Evolutionary conservation across 2,113 vertebrate species (phyloP).

Genomic region (Ivindomyrus marchei): DNA sequence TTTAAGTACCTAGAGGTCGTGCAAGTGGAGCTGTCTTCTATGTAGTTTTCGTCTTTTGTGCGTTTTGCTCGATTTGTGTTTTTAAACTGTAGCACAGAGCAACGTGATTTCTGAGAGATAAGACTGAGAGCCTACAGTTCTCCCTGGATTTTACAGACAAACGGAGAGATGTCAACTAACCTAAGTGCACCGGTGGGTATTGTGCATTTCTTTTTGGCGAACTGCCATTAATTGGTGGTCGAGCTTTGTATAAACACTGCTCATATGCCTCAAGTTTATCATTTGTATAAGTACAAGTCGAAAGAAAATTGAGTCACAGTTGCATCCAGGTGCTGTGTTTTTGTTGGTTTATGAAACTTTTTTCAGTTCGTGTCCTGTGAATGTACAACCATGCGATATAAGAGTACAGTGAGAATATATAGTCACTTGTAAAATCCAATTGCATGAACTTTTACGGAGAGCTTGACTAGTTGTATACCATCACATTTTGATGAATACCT

Average conservation of each 20-base stretch:
- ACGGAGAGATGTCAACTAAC: not conserved
- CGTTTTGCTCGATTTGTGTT: not conserved
- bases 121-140: not conserved
- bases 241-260: not conserved
- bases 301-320: not conserved
- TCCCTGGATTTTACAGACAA: not conserved
- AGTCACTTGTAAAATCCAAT: not conserved
- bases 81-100: not conserved
- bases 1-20: not conserved
- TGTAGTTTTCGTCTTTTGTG: not conserved
- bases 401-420: not conserved
- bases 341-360: not conserved
- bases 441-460: not conserved
- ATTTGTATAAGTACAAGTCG: not conserved
- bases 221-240: not conserved
- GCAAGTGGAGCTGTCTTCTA: not conserved
- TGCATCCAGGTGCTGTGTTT: not conserved
- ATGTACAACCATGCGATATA: not conserved
- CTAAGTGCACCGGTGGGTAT: not conserved
- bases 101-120: not conserved
- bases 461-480: not conserved
- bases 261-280: not conserved
- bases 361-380: not conserved
- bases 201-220: not conserved
- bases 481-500: not conserved